Evolutionary conservation across 1,140 invertebrate species (phyloP).

Genomic region (Aplysia californica): DNA sequence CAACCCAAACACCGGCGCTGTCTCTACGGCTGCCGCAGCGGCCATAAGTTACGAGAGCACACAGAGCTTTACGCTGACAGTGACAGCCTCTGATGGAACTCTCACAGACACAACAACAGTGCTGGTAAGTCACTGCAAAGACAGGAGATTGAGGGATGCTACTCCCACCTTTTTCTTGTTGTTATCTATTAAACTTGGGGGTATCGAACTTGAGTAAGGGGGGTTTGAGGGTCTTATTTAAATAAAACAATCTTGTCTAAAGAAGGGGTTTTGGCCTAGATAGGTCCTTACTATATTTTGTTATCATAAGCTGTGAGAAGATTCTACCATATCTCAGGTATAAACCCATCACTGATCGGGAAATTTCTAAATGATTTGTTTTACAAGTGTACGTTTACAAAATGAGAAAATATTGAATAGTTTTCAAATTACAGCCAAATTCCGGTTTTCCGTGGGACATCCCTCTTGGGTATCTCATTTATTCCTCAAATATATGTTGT

Average conservation of each 20-base stretch:
- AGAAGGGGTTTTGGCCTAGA: no score
- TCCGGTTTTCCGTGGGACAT: no score
- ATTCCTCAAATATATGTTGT: no score
- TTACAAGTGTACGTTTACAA: no score
- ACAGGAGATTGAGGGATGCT: neutral
- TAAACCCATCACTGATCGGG: no score
- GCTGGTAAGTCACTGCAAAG: neutral
- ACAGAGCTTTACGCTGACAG: slow-evolving; percentile 27
- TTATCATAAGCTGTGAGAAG: no score
- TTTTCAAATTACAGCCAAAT: no score
- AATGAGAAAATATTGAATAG: no score
- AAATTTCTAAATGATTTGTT: no score
- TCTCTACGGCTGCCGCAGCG: slow-evolving; percentile 28
- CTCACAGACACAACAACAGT: slow-evolving; percentile 5
- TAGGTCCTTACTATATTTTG: no score
- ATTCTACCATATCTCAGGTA: no score
- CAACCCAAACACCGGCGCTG: slow-evolving; percentile 33
- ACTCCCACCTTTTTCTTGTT: neutral
- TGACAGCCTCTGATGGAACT: slow-evolving; percentile 78
- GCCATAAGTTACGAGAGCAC: slow-evolving; percentile 44
- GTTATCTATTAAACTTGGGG: neutral
- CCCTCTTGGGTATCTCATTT: no score
- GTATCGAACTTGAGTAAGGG: neutral
- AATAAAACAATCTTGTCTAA: neutral
- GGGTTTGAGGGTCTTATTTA: neutral